These are phyloP conservation scores for Gymnocypris eckloni DNA, from an alignment of 2,797 vertebrate species.

Conservation along the genomic window DNA sequence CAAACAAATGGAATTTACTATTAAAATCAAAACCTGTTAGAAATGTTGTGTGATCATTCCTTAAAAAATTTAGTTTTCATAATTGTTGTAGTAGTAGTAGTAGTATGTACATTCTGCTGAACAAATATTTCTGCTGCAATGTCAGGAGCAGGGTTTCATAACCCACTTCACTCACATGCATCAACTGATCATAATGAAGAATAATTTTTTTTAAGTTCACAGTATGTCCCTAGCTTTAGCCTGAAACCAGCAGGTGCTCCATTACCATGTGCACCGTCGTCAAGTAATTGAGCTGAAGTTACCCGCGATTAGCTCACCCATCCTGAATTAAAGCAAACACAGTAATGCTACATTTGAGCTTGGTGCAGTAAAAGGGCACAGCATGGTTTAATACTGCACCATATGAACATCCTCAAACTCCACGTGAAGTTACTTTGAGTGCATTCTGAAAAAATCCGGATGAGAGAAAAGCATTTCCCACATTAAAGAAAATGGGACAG, in stretches of 20 bases:
- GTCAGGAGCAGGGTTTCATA: too few species aligned
- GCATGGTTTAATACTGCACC: conserved; percentile 13
- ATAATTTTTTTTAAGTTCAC: not conserved
- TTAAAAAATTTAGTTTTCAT: too few species aligned
- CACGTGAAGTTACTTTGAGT: not conserved
- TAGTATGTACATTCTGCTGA: too few species aligned
- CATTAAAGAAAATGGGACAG: conserved; percentile 12
- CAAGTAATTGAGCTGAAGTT: conserved; percentile 21
- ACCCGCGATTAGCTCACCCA: not conserved
- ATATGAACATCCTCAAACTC: conserved; percentile 14
- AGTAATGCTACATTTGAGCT: conserved; percentile 6
- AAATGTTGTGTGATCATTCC: too few species aligned
- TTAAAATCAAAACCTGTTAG: too few species aligned
- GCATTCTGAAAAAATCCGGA: not conserved
- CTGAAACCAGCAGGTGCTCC: conserved; percentile 34
- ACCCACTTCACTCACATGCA: not conserved
- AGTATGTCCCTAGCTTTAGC: not conserved
- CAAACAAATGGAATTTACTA: too few species aligned
- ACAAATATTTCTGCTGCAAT: too few species aligned
- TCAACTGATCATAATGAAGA: conserved; percentile 9
- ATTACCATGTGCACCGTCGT: conserved; percentile 13
- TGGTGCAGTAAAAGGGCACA: conserved; percentile 13
- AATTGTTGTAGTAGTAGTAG: too few species aligned
- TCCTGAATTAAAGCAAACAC: conserved; percentile 35
- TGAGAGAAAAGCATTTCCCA: conserved; percentile 13